Evolutionary conservation across 1,140 invertebrate species (phyloP).

Genomic region (Amphibalanus amphitrite): DNA sequence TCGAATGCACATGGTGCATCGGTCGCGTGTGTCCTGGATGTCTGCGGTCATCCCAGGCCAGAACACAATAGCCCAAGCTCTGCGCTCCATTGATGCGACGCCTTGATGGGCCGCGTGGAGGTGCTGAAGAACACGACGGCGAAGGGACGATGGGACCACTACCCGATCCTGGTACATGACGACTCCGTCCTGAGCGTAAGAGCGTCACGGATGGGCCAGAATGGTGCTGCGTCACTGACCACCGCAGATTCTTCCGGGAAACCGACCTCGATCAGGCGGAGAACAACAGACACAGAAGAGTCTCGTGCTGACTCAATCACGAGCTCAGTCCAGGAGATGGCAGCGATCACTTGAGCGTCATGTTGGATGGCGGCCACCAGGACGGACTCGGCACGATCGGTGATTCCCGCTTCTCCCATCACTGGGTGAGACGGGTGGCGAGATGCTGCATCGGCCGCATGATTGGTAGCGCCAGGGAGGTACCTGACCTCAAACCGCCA

Average conservation of each 20-base stretch:
- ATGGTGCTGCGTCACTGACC: neutral
- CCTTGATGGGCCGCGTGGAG: no score
- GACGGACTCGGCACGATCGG: no score
- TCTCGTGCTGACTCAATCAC: no score
- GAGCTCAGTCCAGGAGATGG: no score
- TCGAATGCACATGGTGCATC: neutral
- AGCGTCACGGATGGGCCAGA: neutral
- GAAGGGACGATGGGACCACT: neutral
- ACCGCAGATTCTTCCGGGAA: no score
- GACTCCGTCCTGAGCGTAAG: neutral
- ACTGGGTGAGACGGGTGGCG: neutral
- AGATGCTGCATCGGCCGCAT: neutral
- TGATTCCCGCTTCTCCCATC: no score
- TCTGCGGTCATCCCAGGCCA: neutral
- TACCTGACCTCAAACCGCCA: slow-evolving; percentile 2
- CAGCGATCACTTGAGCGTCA: no score
- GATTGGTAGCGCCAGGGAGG: neutral
- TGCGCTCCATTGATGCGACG: neutral
- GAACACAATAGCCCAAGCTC: neutral
- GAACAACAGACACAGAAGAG: no score
- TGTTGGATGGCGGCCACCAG: no score
- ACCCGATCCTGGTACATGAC: neutral
- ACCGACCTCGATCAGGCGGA: no score
- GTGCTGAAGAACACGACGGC: no score
- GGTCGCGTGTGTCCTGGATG: neutral